Conservation (phyloP, 2,113 vertebrate genomes). For the Etia nguti region DNA sequence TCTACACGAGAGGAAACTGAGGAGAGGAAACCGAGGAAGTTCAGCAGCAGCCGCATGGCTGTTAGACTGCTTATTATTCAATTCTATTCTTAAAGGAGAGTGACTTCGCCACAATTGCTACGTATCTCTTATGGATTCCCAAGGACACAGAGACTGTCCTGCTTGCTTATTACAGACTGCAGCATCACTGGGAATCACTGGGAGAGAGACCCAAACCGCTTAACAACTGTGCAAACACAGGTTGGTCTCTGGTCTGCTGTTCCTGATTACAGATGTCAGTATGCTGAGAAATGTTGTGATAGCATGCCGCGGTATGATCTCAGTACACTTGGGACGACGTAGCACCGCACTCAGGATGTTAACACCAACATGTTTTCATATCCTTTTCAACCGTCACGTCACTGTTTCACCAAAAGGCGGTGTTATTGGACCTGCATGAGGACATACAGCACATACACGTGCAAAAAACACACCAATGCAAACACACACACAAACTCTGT, state of each 20-base stretch:
- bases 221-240: conserved; percentile 63
- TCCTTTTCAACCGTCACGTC: neutral
- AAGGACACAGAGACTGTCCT: conserved; percentile 25
- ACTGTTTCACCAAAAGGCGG: neutral
- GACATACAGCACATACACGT: neutral
- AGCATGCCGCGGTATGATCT: conserved; percentile 12
- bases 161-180: conserved; percentile 48
- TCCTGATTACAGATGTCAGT: conserved; percentile 53
- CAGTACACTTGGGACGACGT: neutral
- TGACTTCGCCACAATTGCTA: conserved; percentile 29
- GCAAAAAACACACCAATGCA: neutral
- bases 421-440: neutral
- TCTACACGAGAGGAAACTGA: conserved; percentile 11
- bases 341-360: neutral
- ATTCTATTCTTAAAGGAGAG: neutral
- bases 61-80: conserved; percentile 39
- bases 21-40: conserved; percentile 27
- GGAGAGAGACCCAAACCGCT: conserved; percentile 35
- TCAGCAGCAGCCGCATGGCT: neutral
- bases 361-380: neutral
- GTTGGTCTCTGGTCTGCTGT: conserved; percentile 25
- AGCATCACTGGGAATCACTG: neutral
- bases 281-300: conserved; percentile 24
- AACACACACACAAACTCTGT: neutral
- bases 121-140: conserved; percentile 20